phyloP scores from a whole-genome alignment of 2,888 invertebrate genomes.

The Eudemis profundana region DNA sequence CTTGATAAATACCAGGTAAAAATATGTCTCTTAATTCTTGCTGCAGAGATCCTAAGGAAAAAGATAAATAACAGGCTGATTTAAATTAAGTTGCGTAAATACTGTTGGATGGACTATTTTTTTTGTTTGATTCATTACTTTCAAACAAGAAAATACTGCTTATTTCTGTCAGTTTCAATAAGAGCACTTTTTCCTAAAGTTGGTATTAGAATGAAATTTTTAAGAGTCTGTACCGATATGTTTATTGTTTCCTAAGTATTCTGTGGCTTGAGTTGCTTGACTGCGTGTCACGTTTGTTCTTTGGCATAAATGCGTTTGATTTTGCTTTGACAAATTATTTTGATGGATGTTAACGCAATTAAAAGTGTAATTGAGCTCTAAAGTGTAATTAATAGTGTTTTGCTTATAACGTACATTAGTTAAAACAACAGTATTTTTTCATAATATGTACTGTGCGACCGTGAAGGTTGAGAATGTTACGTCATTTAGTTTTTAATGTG shows the following conservation, averaged over 20 bases:
- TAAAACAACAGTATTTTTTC: constrained; percentile 63
- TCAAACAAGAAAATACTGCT: not conserved
- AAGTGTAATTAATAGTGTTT: constrained; percentile 58
- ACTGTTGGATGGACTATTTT: no score
- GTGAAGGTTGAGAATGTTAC: constrained; percentile 86
- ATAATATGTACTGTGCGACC: constrained; percentile 78
- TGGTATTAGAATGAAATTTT: constrained; percentile 14
- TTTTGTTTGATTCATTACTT: no score
- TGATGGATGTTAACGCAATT: constrained; percentile 54
- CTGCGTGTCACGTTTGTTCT: constrained; percentile 85
- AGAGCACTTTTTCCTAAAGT: constrained; percentile 16
- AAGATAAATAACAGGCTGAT: no score
- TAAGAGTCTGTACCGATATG: constrained; percentile 30
- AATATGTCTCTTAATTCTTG: no score
- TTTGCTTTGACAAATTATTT: constrained; percentile 62
- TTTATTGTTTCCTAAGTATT: constrained; percentile 43
- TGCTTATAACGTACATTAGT: constrained; percentile 51
- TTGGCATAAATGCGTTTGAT: constrained; percentile 73
- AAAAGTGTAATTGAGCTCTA: constrained; percentile 59
- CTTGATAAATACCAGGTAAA: no score
- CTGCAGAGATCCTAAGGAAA: no score
- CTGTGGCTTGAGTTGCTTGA: constrained; percentile 69
- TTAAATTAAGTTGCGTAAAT: no score
- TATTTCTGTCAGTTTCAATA: constrained; percentile 18
- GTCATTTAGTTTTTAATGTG: constrained; percentile 82